Conservation (phyloP, 2,888 invertebrate species). For the Eucriotettix oculatus region DNA sequence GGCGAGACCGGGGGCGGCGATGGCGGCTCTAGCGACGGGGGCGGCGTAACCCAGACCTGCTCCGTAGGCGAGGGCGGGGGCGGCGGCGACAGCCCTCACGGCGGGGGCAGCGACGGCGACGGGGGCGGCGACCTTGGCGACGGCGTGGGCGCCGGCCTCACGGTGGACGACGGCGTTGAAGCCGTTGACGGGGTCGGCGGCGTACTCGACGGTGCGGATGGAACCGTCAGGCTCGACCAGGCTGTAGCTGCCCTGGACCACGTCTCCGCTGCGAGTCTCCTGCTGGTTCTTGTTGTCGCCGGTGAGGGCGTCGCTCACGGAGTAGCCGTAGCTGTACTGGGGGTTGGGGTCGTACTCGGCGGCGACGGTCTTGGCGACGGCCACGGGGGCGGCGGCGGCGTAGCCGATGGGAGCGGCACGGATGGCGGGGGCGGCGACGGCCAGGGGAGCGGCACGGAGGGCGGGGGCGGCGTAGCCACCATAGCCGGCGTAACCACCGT, state of each 20-base stretch:
- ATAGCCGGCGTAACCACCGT: background rate
- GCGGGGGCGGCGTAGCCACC: background rate
- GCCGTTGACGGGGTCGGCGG: background rate
- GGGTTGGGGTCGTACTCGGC: background rate
- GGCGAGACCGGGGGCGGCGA: background rate
- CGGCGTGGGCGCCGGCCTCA: background rate
- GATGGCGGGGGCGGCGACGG: background rate
- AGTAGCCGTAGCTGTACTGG: background rate
- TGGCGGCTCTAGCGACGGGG: background rate
- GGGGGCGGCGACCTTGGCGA: background rate
- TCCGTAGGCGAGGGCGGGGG: background rate
- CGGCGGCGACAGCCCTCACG: background rate
- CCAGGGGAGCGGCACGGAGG: background rate
- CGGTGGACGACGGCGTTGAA: background rate
- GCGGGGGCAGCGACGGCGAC: background rate
- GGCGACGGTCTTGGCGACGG: background rate
- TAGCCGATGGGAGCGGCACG: background rate
- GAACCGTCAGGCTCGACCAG: background rate
- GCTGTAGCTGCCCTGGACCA: background rate
- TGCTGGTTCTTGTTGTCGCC: background rate
- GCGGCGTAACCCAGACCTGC: background rate
- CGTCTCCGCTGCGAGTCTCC: background rate
- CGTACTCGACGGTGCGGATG: background rate
- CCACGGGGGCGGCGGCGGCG: background rate
- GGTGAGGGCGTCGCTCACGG: background rate